phyloP scores from a whole-genome alignment of 2,113 vertebrate genomes.

The Hippocampus comes region DNA sequence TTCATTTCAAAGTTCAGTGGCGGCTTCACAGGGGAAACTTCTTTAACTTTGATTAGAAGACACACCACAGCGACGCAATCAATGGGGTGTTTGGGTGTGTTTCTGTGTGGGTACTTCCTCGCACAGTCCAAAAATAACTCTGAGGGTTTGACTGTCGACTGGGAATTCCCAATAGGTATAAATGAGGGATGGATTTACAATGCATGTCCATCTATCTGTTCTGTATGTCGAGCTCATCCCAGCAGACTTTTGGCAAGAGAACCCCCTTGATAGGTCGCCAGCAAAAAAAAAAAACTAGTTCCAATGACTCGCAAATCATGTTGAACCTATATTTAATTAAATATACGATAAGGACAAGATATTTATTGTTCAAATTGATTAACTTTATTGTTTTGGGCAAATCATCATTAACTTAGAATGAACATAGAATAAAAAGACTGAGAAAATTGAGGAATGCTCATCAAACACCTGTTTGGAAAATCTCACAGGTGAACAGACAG shows the following conservation, averaged over 20 bases:
- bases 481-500: no score
- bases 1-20: constrained; percentile 24
- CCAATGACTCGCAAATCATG: no score
- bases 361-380: no score
- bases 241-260: neutral
- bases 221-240: neutral
- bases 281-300: neutral
- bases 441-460: no score
- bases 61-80: constrained; percentile 9
- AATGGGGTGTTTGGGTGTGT: neutral
- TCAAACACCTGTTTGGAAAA: no score
- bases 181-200: neutral
- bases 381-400: no score
- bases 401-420: no score
- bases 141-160: neutral
- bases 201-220: neutral
- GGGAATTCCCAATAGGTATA: neutral
- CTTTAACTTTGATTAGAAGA: constrained; percentile 23
- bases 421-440: no score
- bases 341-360: no score
- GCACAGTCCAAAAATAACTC: neutral
- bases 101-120: neutral
- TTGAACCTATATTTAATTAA: no score
- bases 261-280: neutral
- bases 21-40: constrained; percentile 19